Evolutionary conservation across 2,113 vertebrate genomes (phyloP).

Genomic region (Seriola rivoliana): DNA sequence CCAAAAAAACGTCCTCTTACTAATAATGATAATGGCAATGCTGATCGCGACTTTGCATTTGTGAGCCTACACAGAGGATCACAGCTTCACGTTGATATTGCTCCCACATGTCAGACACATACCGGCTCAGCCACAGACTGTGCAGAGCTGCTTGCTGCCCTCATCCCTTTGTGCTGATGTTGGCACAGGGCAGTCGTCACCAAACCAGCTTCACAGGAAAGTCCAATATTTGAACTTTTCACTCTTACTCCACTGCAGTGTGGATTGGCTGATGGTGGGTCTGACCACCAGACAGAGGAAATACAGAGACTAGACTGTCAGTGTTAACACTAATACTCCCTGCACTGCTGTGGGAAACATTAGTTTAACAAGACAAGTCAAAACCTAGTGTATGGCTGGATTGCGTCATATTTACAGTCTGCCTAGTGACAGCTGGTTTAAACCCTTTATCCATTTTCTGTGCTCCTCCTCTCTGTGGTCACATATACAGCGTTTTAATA

Average conservation of each 20-base stretch:
- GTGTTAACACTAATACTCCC: not conserved
- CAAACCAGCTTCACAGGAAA: conserved; percentile 81
- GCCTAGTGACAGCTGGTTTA: too few species aligned
- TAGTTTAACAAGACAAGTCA: not conserved
- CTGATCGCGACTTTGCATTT: not conserved
- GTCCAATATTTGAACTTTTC: conserved; percentile 90
- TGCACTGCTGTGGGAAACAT: not conserved
- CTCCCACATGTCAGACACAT: conserved; percentile 49
- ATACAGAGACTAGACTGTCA: conserved; percentile 22
- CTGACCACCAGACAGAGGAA: conserved; percentile 54
- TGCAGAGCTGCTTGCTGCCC: conserved; percentile 20
- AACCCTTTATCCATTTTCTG: too few species aligned
- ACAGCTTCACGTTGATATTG: not conserved
- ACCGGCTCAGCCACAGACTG: conserved; percentile 72
- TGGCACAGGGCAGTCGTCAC: conserved; percentile 40
- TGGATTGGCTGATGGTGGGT: conserved; percentile 62
- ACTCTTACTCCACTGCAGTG: conserved; percentile 80
- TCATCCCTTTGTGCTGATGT: conserved; percentile 77
- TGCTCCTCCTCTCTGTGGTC: too few species aligned
- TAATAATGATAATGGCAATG: not conserved
- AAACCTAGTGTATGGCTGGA: too few species aligned
- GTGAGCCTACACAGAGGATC: not conserved
- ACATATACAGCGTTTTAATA: too few species aligned
- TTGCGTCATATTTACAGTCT: too few species aligned
- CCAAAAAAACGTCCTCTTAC: not conserved